Evolutionary conservation across 1,140 invertebrate genomes (phyloP).

Genomic region (Fopius arisanus): DNA sequence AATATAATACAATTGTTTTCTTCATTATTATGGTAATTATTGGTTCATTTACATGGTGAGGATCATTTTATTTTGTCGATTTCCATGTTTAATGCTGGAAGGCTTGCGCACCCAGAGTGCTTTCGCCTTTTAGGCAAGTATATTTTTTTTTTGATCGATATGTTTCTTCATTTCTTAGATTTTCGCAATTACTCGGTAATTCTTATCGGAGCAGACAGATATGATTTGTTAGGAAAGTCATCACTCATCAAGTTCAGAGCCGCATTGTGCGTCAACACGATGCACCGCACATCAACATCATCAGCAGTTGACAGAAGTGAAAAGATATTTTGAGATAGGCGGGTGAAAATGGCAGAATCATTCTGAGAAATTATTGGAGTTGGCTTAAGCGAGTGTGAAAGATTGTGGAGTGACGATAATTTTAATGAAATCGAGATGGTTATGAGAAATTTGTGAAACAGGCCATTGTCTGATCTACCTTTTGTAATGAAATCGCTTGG

Average conservation of each 20-base stretch:
- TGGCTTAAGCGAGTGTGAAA: not conserved
- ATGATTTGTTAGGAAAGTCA: not conserved
- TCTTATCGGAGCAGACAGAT: constrained; percentile 21
- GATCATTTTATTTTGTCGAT: not conserved
- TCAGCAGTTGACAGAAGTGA: not conserved
- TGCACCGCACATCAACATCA: not conserved
- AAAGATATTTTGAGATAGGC: no score
- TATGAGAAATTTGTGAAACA: constrained; percentile 10
- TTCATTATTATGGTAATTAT: constrained; percentile 25
- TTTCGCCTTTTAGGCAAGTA: no score
- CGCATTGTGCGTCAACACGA: not conserved
- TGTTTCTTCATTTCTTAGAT: no score
- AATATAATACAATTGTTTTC: constrained; percentile 12
- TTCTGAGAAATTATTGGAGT: not conserved
- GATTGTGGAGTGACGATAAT: not conserved
- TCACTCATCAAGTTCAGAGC: not conserved
- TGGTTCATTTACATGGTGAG: not conserved
- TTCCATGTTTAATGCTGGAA: no score
- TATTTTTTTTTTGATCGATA: no score
- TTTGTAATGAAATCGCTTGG: not conserved
- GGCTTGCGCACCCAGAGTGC: no score
- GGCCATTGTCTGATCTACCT: not conserved
- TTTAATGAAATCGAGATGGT: not conserved
- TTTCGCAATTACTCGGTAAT: not conserved
- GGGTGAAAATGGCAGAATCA: no score